Percentiles rank a stretch among this genome's conserved stretches.
Evolutionary conservation across 2,797 vertebrate species (phyloP).

Genomic region (Rhincodon typus): DNA sequence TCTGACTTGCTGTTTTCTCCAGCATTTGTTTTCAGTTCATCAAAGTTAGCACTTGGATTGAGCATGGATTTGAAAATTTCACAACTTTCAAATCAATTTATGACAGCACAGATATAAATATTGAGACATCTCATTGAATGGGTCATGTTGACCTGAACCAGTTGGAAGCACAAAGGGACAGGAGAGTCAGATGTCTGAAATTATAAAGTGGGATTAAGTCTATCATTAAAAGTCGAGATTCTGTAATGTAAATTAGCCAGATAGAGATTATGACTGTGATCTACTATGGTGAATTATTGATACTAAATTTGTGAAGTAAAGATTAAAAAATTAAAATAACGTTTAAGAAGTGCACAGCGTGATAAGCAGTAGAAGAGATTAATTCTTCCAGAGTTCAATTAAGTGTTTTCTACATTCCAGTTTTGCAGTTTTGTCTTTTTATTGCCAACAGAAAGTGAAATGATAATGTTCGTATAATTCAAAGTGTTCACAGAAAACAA

Average conservation of each 20-base stretch:
- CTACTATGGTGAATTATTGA: neutral
- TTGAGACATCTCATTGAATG: neutral
- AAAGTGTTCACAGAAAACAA: neutral
- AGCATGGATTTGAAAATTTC: too few relatives aligned
- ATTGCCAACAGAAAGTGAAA: neutral
- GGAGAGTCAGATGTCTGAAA: neutral
- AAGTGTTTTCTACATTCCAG: neutral
- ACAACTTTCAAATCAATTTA: neutral
- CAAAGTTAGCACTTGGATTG: neutral
- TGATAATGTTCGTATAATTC: neutral
- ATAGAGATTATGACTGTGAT: neutral
- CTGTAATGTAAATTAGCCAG: neutral
- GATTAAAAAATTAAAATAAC: neutral
- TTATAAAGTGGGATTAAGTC: neutral
- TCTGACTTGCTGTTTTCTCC: neutral
- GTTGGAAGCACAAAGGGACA: neutral
- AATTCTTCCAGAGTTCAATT: conserved; percentile 1
- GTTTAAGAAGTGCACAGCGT: neutral
- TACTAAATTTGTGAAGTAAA: neutral
- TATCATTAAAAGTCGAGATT: neutral
- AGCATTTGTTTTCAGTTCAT: neutral
- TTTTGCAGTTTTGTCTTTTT: neutral
- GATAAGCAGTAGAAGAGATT: neutral
- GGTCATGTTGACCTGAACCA: neutral
- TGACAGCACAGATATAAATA: neutral